These are phyloP conservation scores for Drosophila prostipennis DNA, from an alignment of 2,888 invertebrate species.

Conservation along the genomic window DNA sequence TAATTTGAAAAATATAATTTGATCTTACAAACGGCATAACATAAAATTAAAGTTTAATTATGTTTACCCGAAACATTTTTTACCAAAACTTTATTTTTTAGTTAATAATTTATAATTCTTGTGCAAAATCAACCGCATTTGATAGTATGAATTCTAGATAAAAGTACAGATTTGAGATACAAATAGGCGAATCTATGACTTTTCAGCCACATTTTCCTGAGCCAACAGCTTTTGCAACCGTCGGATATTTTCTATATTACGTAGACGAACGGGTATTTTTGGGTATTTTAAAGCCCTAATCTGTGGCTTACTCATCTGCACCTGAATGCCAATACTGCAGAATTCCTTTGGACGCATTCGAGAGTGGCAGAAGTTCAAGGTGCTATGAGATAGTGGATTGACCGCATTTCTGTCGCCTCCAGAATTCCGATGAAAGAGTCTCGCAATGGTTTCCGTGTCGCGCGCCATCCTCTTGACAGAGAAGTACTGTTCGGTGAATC, in stretches of 20 bases:
- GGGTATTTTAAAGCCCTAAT: conserved; percentile 41
- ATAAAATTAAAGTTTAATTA: too few species aligned
- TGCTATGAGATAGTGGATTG: background rate
- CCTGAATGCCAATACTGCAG: conserved; percentile 3
- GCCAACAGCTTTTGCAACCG: background rate
- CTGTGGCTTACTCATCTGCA: background rate
- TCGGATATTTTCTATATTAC: background rate
- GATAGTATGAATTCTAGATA: background rate
- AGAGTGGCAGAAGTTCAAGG: background rate
- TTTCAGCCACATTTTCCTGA: background rate
- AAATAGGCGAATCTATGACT: too few species aligned
- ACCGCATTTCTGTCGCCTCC: background rate
- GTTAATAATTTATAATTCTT: too few species aligned
- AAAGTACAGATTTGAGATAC: too few species aligned
- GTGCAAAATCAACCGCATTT: too few species aligned
- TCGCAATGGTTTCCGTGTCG: background rate
- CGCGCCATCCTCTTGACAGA: conserved; percentile 14
- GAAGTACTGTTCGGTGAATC: conserved; percentile 17
- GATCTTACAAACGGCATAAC: too few species aligned
- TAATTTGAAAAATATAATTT: too few species aligned
- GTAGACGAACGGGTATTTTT: conserved; percentile 31
- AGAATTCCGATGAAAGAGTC: background rate
- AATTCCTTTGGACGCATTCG: background rate
- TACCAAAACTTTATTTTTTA: too few species aligned
- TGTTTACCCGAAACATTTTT: too few species aligned